These are phyloP conservation scores for Zootoca vivipara DNA, from an alignment of 2,113 vertebrate genomes.

Conservation along the genomic window DNA sequence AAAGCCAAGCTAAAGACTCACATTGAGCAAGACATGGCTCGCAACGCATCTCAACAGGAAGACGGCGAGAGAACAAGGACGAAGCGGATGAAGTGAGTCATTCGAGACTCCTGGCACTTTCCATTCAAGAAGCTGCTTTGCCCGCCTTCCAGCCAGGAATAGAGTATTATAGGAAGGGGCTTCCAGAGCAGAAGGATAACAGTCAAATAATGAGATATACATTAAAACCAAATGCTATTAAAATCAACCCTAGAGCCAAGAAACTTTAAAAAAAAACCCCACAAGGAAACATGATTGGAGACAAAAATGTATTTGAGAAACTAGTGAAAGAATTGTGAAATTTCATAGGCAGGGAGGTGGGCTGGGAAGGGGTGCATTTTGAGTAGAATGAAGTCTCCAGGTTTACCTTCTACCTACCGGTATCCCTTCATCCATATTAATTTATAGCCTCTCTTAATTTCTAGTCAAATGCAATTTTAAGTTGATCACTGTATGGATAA, in stretches of 20 bases:
- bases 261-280: no score
- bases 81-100: constrained; percentile 5
- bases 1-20: constrained; percentile 43
- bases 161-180: neutral
- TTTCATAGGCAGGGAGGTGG: neutral
- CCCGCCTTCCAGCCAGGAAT: neutral
- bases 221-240: neutral
- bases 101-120: neutral
- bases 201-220: neutral
- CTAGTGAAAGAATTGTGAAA: neutral
- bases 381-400: neutral
- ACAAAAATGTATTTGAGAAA: neutral
- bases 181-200: neutral
- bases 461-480: neutral
- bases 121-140: neutral
- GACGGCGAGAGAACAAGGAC: neutral
- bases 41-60: neutral
- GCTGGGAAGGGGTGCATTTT: neutral
- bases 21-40: constrained; percentile 1
- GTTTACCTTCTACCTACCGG: neutral
- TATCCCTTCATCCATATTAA: neutral
- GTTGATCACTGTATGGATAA: no score
- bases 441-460: neutral
- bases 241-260: neutral
- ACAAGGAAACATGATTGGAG: neutral